These are phyloP conservation scores for Isichthys henryi DNA, from an alignment of 2,113 vertebrate species.

Conservation along the genomic window DNA sequence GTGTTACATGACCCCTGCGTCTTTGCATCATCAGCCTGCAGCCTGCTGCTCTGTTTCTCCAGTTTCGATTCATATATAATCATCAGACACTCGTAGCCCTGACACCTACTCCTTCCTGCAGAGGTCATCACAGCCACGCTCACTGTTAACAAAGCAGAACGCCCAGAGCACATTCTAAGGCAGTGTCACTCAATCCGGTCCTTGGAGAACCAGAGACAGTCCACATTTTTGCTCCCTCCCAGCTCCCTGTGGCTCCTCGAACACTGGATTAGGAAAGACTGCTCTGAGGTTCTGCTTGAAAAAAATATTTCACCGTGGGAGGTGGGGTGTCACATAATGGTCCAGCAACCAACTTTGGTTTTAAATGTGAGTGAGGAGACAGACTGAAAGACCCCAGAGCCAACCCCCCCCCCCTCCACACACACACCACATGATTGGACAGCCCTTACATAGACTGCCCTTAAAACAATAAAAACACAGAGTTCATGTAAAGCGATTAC, in stretches of 20 bases:
- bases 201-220: too few relatives aligned
- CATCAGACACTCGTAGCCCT: background rate
- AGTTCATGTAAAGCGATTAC: background rate
- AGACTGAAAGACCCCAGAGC: background rate
- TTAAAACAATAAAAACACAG: conserved; percentile 7
- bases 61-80: background rate
- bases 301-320: background rate
- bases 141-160: background rate
- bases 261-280: too few relatives aligned
- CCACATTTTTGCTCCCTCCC: too few relatives aligned
- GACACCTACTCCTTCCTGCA: background rate
- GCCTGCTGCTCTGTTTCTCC: background rate
- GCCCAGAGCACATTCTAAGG: background rate
- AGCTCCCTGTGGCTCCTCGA: too few relatives aligned
- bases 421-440: background rate
- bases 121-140: conserved; percentile 2
- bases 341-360: too few relatives aligned
- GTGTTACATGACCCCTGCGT: background rate
- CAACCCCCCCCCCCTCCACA: background rate
- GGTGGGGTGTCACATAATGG: background rate
- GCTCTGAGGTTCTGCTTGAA: background rate
- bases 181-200: conserved; percentile 2
- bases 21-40: background rate
- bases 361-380: background rate
- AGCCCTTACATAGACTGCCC: background rate